Evolutionary conservation across 2,113 vertebrate species (phyloP).

Genomic region (Lipophrys pholis): DNA sequence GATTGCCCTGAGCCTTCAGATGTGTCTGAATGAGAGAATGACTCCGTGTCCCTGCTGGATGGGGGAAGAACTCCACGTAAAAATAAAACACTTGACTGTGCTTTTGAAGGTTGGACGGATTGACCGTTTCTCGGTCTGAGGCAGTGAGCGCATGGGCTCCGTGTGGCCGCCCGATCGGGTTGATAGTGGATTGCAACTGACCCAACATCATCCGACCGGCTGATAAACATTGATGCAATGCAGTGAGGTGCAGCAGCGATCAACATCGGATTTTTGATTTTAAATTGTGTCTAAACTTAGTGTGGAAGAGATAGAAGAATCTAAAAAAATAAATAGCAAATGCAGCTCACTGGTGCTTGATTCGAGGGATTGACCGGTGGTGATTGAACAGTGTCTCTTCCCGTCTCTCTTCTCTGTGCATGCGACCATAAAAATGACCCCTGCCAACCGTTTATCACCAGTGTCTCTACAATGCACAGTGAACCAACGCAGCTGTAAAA

Average conservation of each 20-base stretch:
- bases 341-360: not conserved
- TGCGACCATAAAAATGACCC: not conserved
- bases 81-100: slow-evolving; percentile 15
- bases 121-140: slow-evolving; percentile 10
- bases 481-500: not conserved
- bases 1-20: slow-evolving; percentile 61
- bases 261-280: not conserved
- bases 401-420: not conserved
- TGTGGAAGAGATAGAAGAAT: not conserved
- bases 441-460: not conserved
- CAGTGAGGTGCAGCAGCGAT: not conserved
- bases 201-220: not conserved
- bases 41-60: slow-evolving; percentile 43
- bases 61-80: slow-evolving; percentile 30
- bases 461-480: not conserved
- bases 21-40: slow-evolving; percentile 40
- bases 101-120: slow-evolving; percentile 27
- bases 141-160: not conserved
- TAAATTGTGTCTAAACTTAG: too few relatives aligned
- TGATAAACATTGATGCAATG: not conserved
- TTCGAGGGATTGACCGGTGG: not conserved
- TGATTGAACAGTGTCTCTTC: not conserved
- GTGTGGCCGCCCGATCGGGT: not conserved
- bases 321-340: not conserved
- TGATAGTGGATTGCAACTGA: not conserved